Evolutionary conservation across 2,888 invertebrate genomes (phyloP).

Genomic region (Eristalinus aeneus): DNA sequence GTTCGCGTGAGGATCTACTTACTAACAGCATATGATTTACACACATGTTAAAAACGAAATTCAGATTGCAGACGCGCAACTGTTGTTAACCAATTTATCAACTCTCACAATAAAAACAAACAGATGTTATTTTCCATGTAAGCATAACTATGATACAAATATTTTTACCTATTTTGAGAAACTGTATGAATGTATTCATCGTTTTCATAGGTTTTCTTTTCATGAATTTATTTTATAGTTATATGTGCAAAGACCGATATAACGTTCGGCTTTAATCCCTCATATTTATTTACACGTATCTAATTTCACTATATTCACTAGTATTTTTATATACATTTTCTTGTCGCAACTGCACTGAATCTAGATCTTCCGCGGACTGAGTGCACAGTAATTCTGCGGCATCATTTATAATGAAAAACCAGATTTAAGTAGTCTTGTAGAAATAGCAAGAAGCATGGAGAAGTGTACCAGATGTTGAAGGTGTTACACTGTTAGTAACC

Average conservation of each 20-base stretch:
- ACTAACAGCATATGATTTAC: too few species aligned
- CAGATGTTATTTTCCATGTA: too few species aligned
- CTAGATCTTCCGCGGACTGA: slow-evolving; percentile 56
- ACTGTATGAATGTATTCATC: background rate
- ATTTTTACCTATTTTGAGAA: background rate
- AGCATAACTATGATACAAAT: background rate
- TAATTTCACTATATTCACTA: slow-evolving; percentile 50
- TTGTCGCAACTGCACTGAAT: slow-evolving; percentile 50
- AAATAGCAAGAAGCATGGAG: slow-evolving; percentile 40
- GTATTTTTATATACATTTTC: background rate
- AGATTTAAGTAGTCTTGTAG: slow-evolving; percentile 49
- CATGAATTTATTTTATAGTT: background rate
- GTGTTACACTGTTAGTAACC: slow-evolving; percentile 43
- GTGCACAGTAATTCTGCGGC: slow-evolving; percentile 37
- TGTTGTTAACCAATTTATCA: too few species aligned
- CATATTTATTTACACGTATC: slow-evolving; percentile 35
- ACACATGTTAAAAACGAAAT: too few species aligned
- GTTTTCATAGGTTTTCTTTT: background rate
- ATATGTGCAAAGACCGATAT: background rate
- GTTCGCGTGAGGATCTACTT: too few species aligned
- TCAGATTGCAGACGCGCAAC: too few species aligned
- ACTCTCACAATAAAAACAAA: too few species aligned
- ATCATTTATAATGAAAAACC: slow-evolving; percentile 63
- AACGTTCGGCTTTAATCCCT: background rate
- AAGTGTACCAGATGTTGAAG: slow-evolving; percentile 27